Evolutionary conservation across 2,797 vertebrate species (phyloP).

Genomic region (Gobionotothen gibberifrons): DNA sequence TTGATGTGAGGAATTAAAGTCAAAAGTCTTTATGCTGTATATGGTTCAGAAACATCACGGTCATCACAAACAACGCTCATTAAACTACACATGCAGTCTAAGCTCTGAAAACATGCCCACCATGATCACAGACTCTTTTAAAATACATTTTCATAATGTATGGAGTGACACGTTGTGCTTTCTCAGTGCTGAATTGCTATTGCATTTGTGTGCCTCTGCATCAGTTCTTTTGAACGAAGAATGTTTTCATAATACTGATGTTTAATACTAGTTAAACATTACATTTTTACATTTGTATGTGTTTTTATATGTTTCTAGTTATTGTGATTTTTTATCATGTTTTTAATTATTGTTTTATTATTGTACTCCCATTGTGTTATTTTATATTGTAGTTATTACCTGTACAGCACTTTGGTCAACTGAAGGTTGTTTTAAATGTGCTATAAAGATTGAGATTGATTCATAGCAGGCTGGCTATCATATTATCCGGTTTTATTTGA

Average conservation of each 20-base stretch:
- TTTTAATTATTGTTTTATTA: no score
- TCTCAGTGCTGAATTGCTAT: background rate
- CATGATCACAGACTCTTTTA: background rate
- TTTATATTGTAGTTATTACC: no score
- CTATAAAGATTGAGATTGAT: no score
- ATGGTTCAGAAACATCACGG: constrained; percentile 2
- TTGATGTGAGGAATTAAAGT: constrained; percentile 41
- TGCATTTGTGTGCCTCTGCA: background rate
- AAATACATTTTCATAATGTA: background rate
- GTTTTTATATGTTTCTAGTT: no score
- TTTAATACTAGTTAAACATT: no score
- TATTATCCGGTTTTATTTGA: background rate
- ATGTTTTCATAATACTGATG: background rate
- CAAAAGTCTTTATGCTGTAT: constrained; percentile 20
- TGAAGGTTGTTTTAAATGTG: no score
- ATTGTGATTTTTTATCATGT: no score
- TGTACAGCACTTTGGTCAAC: no score
- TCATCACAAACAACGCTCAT: constrained; percentile 20
- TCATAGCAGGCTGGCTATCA: background rate
- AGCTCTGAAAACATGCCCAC: background rate
- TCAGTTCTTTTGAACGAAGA: background rate
- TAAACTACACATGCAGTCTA: constrained; percentile 13
- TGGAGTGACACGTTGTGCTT: background rate
- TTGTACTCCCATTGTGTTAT: no score
- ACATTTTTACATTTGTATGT: no score